Evolutionary conservation across 1,140 invertebrate genomes (phyloP).

Genomic region (Eufriesea mexicana): DNA sequence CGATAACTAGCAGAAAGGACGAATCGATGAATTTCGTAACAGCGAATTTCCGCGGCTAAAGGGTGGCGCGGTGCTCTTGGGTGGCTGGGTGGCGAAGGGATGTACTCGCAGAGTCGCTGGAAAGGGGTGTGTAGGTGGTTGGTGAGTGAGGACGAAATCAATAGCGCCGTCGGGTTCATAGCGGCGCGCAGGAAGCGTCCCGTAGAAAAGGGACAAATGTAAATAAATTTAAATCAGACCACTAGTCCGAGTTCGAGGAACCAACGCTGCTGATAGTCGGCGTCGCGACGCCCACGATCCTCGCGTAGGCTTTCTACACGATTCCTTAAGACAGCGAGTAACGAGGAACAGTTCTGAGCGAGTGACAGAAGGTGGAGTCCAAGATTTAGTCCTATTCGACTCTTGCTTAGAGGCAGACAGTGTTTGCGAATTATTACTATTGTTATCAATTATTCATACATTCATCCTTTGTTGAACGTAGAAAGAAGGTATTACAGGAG

Average conservation of each 20-base stretch:
- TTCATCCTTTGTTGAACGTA: too few species aligned
- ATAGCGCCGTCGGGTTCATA: conserved; percentile 70
- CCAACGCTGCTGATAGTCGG: not conserved
- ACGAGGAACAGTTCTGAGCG: too few species aligned
- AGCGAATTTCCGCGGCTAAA: conserved; percentile 67
- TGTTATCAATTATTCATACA: too few species aligned
- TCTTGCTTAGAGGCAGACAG: too few species aligned
- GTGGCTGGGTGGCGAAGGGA: conserved; percentile 33
- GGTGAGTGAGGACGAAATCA: conserved; percentile 70
- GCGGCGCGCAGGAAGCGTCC: conserved; percentile 63
- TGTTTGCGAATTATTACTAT: too few species aligned
- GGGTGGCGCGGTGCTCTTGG: conserved; percentile 44
- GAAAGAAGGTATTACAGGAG: too few species aligned
- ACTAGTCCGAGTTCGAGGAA: conserved; percentile 42
- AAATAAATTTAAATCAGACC: conserved; percentile 74
- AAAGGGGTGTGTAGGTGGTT: conserved; percentile 59
- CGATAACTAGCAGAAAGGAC: conserved; percentile 55
- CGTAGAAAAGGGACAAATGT: conserved; percentile 72
- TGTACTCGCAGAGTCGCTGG: conserved; percentile 45
- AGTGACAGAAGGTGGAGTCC: too few species aligned
- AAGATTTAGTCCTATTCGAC: too few species aligned
- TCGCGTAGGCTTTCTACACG: not conserved
- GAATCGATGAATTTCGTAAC: conserved; percentile 70
- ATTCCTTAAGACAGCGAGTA: too few species aligned
- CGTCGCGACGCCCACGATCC: not conserved